A percentile compares a stretch with the other conserved stretches of the same genome.
These are phyloP conservation scores for Oncorhynchus clarkii DNA, from an alignment of 2,113 vertebrate species.

Conservation along the genomic window DNA sequence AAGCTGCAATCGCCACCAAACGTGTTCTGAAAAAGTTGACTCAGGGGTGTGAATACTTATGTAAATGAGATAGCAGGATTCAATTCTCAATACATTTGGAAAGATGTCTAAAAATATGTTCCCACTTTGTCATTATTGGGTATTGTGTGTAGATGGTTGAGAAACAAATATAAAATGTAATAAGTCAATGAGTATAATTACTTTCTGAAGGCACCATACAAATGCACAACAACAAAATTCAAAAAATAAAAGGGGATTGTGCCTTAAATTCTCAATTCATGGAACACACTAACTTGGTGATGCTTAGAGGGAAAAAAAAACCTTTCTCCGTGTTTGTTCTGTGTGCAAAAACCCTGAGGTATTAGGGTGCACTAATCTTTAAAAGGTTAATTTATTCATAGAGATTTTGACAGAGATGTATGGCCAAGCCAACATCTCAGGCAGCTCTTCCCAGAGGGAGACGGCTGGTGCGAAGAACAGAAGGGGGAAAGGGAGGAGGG, in stretches of 20 bases:
- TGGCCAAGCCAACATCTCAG: constrained; percentile 80
- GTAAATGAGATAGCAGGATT: too few relatives aligned
- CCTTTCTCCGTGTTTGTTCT: constrained; percentile 84
- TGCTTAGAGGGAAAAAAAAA: constrained; percentile 60
- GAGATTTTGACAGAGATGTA: constrained; percentile 99
- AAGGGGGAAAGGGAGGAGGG: constrained; percentile 56
- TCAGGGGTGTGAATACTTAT: too few relatives aligned
- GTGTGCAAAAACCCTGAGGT: constrained; percentile 92
- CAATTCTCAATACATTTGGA: too few relatives aligned
- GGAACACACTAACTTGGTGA: constrained; percentile 67
- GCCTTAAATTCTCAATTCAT: constrained; percentile 60
- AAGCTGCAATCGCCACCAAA: too few relatives aligned
- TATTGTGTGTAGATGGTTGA: too few relatives aligned
- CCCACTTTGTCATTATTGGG: too few relatives aligned
- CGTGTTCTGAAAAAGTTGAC: too few relatives aligned
- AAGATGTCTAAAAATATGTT: too few relatives aligned
- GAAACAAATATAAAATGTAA: too few relatives aligned
- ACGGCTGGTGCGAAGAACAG: constrained; percentile 69
- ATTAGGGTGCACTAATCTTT: constrained; percentile 99
- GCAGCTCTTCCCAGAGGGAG: constrained; percentile 91
- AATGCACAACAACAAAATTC: not conserved
- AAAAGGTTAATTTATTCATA: constrained; percentile 99
- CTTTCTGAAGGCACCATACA: too few relatives aligned
- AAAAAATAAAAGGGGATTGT: constrained; percentile 13
- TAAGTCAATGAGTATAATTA: too few relatives aligned